Percentiles rank a stretch among this genome's conserved stretches.
Conservation (phyloP, 2,113 vertebrate species). For the Myiopsitta monachus region DNA sequence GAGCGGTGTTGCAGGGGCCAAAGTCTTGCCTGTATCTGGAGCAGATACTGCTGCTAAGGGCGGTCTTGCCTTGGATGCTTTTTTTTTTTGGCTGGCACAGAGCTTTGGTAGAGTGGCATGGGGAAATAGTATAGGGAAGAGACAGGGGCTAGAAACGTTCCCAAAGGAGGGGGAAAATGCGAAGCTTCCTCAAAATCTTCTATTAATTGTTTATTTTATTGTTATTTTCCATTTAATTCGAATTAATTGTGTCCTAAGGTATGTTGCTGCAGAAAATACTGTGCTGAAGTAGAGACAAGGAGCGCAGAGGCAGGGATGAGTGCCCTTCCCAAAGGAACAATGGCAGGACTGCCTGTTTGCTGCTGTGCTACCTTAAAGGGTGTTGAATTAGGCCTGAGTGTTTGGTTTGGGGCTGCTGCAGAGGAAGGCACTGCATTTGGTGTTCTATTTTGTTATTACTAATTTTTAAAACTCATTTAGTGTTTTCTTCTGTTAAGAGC, state of each 20-base stretch:
- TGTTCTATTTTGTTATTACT: not conserved
- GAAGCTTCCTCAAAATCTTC: slow-evolving; percentile 2
- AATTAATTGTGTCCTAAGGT: accelerated
- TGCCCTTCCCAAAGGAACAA: accelerated
- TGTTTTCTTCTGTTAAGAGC: not conserved
- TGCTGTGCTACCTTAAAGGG: not conserved
- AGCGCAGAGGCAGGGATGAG: accelerated
- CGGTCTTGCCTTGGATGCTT: not conserved
- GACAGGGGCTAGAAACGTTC: not conserved
- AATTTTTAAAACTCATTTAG: not conserved
- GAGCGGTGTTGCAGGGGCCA: not conserved
- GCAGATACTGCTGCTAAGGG: not conserved
- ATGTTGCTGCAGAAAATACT: not conserved
- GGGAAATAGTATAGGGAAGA: slow-evolving; percentile 32
- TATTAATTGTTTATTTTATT: not conserved
- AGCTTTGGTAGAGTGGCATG: not conserved
- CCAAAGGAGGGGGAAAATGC: accelerated
- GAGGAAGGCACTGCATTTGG: not conserved
- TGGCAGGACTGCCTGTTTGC: not conserved
- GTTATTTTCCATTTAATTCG: not conserved
- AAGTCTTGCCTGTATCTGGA: accelerated
- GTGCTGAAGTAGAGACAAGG: not conserved
- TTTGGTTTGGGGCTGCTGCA: not conserved
- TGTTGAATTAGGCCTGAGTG: not conserved
- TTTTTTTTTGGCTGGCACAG: not conserved